phyloP scores from a whole-genome alignment of 2,888 invertebrate species.

The Dasysyrphus tricinctus region DNA sequence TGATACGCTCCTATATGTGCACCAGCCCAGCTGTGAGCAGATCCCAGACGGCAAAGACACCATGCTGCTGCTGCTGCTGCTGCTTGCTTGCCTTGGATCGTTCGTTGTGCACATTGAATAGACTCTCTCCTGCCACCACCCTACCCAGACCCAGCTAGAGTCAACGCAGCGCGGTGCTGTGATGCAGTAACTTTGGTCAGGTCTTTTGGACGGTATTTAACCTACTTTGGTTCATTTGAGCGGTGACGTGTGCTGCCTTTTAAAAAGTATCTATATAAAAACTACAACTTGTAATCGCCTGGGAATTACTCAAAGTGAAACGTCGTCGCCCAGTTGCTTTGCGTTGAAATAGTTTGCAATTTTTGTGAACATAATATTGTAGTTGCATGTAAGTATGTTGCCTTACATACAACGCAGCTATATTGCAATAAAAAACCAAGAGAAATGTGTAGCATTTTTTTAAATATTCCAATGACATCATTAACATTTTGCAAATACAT shows the following conservation, averaged over 20 bases:
- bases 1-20: slow-evolving; percentile 31
- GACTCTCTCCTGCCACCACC: not conserved
- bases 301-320: slow-evolving; percentile 54
- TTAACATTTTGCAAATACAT: slow-evolving; percentile 58
- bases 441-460: slow-evolving; percentile 46
- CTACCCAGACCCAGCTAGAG: not conserved
- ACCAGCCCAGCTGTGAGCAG: slow-evolving; percentile 21
- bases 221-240: slow-evolving; percentile 66
- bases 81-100: slow-evolving; percentile 62
- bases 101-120: slow-evolving; percentile 53
- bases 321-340: slow-evolving; percentile 19
- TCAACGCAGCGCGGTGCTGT: not conserved
- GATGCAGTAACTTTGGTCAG: slow-evolving; percentile 39
- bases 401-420: slow-evolving; percentile 9
- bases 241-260: slow-evolving; percentile 69
- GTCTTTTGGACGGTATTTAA: slow-evolving; percentile 71
- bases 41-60: slow-evolving; percentile 54
- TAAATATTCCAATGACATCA: slow-evolving; percentile 43
- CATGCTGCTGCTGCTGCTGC: slow-evolving; percentile 20
- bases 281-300: slow-evolving; percentile 51
- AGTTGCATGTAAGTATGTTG: not conserved
- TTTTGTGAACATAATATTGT: not conserved
- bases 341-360: slow-evolving; percentile 2
- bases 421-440: slow-evolving; percentile 8
- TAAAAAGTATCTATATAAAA: slow-evolving; percentile 31